Percentiles rank a stretch among this genome's conserved stretches.
Evolutionary conservation across 1,140 invertebrate species (phyloP).

Genomic region (Scaptodrosophila lebanonensis): DNA sequence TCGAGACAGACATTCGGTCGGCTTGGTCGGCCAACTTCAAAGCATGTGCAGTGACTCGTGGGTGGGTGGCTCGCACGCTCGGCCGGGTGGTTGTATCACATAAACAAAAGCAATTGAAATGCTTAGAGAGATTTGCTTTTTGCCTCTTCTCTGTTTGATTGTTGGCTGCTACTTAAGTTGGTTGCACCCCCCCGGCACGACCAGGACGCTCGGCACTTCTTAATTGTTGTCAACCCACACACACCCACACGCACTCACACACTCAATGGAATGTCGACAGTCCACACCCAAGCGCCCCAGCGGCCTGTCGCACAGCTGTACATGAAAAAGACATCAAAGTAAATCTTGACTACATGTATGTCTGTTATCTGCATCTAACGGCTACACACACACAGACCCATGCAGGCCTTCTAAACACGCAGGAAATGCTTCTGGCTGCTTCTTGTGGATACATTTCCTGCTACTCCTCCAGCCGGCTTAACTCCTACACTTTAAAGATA

Average conservation of each 20-base stretch:
- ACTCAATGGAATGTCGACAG: not conserved
- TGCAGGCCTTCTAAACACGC: not conserved
- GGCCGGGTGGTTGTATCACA: conserved; percentile 25
- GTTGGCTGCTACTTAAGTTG: too few relatives aligned
- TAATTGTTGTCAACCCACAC: conserved; percentile 3
- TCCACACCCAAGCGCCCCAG: not conserved
- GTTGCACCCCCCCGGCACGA: too few relatives aligned
- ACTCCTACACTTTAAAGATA: not conserved
- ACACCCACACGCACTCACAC: too few relatives aligned
- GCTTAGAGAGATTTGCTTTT: too few relatives aligned
- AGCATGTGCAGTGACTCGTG: conserved; percentile 6
- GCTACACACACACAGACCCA: not conserved
- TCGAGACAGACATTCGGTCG: conserved; percentile 13
- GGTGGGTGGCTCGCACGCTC: conserved; percentile 37
- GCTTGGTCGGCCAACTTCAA: conserved; percentile 4
- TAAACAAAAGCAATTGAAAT: too few relatives aligned
- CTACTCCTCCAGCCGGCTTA: not conserved
- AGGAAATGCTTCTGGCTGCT: not conserved
- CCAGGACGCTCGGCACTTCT: not conserved
- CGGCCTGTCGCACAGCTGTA: not conserved
- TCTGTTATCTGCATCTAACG: conserved; percentile 1
- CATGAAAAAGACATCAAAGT: conserved; percentile 2
- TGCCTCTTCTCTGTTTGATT: too few relatives aligned
- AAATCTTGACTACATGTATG: not conserved
- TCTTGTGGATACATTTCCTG: conserved; percentile 1